Percentiles rank a stretch among this genome's conserved stretches.
These are phyloP conservation scores for Lomographa bimaculata DNA, from an alignment of 2,888 invertebrate species.

Conservation along the genomic window DNA sequence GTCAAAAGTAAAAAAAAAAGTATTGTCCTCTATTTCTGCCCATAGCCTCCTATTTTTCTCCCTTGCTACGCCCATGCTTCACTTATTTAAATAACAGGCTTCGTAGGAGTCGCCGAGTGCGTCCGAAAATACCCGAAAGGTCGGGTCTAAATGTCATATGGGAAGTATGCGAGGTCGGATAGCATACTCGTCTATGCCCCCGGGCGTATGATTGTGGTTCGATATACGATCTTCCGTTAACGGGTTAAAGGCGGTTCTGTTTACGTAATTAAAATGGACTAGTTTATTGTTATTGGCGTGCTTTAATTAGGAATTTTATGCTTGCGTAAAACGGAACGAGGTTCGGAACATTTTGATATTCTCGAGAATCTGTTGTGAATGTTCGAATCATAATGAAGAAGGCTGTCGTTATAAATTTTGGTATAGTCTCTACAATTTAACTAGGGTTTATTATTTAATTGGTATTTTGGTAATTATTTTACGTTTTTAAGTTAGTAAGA, in stretches of 20 bases:
- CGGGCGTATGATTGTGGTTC: slow-evolving; percentile 40
- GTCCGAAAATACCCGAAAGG: slow-evolving; percentile 67
- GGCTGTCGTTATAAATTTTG: too few relatives aligned
- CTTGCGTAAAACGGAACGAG: background rate
- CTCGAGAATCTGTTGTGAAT: too few relatives aligned
- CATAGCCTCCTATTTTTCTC: too few relatives aligned
- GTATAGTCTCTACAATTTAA: too few relatives aligned
- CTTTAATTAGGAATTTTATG: slow-evolving; percentile 10
- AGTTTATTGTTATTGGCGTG: slow-evolving; percentile 7
- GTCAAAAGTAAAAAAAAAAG: too few relatives aligned
- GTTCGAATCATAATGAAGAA: too few relatives aligned
- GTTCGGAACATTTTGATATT: too few relatives aligned
- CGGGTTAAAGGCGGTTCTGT: slow-evolving; percentile 17
- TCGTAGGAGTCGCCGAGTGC: slow-evolving; percentile 66
- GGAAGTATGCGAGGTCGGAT: slow-evolving; percentile 56
- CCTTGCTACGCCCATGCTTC: slow-evolving; percentile 27
- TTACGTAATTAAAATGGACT: slow-evolving; percentile 16
- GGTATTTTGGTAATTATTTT: too few relatives aligned
- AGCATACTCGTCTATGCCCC: slow-evolving; percentile 51
- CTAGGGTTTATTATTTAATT: too few relatives aligned
- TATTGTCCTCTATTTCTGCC: too few relatives aligned
- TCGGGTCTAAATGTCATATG: slow-evolving; percentile 77
- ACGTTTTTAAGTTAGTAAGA: too few relatives aligned
- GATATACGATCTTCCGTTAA: slow-evolving; percentile 25
- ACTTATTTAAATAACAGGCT: slow-evolving; percentile 53